Evolutionary conservation across 53 echinoderm and acorn worm species (phyloP).

Genomic region (Crossaster papposus): DNA sequence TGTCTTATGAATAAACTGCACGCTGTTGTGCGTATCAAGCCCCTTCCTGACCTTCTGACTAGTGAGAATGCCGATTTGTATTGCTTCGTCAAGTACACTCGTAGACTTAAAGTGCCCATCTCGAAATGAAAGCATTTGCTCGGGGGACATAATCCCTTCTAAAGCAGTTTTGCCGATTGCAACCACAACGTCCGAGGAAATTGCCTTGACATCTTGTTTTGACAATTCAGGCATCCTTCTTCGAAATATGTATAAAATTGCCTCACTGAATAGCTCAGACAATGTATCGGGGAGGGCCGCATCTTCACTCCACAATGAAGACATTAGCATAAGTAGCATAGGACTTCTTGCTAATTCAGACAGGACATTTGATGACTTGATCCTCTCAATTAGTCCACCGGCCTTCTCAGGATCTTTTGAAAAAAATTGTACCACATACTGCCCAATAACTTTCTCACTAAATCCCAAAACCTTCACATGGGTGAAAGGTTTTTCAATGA

Average conservation of each 20-base stretch:
- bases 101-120: constrained; percentile 12
- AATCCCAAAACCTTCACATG: constrained; percentile 20
- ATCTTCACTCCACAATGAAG: neutral
- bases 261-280: constrained; percentile 6
- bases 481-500: constrained; percentile 11
- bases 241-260: constrained; percentile 3
- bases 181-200: neutral
- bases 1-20: neutral
- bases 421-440: constrained; percentile 3
- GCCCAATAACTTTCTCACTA: neutral
- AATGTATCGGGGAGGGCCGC: neutral
- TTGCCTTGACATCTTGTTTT: neutral
- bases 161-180: constrained; percentile 40
- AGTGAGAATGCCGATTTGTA: constrained; percentile 14
- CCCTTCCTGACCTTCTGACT: neutral
- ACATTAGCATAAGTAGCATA: neutral
- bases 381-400: neutral
- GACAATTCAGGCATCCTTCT: neutral
- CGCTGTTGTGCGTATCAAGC: neutral
- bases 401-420: neutral
- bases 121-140: constrained; percentile 5
- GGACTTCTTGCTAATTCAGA: neutral
- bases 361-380: neutral
- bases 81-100: neutral
- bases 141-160: neutral